Conservation (phyloP, 2,888 invertebrate species). For the Homarus gammarus region DNA sequence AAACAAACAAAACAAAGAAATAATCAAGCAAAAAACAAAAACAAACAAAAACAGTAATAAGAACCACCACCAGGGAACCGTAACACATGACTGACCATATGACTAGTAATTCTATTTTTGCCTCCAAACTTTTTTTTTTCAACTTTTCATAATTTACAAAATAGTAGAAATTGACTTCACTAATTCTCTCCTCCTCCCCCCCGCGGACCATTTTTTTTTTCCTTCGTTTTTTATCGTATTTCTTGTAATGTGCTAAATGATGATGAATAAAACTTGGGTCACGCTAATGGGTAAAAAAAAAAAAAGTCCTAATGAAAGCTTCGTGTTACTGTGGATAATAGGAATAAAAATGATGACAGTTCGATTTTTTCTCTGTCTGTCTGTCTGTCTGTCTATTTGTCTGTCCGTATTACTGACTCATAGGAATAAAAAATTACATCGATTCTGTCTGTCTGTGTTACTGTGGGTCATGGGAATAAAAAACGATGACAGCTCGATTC, state of each 20-base stretch:
- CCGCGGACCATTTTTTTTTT: neutral
- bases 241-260: neutral
- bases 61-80: too few species aligned
- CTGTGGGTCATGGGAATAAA: too few species aligned
- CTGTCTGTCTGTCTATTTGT: neutral
- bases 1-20: too few species aligned
- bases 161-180: neutral
- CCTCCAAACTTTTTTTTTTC: neutral
- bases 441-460: too few species aligned
- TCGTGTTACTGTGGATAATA: neutral
- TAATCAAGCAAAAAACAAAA: too few species aligned
- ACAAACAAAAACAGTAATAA: too few species aligned
- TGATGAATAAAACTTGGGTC: neutral
- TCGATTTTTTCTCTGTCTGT: neutral
- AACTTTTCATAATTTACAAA: neutral
- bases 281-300: neutral
- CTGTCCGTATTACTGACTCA: too few species aligned
- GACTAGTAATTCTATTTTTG: neutral
- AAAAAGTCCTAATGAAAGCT: neutral
- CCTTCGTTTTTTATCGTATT: too few species aligned
- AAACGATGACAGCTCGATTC: too few species aligned
- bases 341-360: neutral
- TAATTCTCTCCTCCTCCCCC: neutral
- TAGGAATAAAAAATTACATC: too few species aligned
- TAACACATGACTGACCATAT: neutral